Evolutionary conservation across 2,888 invertebrate genomes (phyloP), one percentile per base, ranked within the genome.

Genomic region (Philereme transversata): DNA sequence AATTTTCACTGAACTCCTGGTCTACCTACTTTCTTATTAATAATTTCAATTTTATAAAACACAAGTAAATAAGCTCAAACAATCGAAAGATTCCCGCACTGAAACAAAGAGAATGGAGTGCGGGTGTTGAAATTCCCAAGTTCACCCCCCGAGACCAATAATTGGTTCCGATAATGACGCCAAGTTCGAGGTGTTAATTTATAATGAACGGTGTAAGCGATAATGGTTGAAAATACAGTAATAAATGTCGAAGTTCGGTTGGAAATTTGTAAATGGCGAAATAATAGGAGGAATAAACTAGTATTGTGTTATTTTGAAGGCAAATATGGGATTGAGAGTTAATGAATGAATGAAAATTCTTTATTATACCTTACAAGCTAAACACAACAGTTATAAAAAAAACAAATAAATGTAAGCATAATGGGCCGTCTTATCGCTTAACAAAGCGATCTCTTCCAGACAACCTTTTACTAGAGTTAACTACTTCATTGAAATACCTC

Each of bases 161-260:
- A 64, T 62, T 60, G 64, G 60, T 65, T 68, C 49, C 63, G 65
- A 69, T 67, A 70, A 69, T 61, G 65, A 60, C 35, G 48, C 54
- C 54, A 67, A 71, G 61, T 70, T 68, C 10, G 61, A 69, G 69
- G 70, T 69, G 72, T 68, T 74, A 70, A 75, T 75, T 75, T 71
- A 69, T 67, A 66, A 69, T 62, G 64, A 66, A 65, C 54, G 46
- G 51, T 36, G 51, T 64, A 64, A 67, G 59, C 67, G 62, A 56
- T 68, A 62, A 71, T 66, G 60, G 56, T 59, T 64, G 61, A 65
- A 63, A 68, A 65, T 52, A 54, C 65, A 66, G 62, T 57, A 62
- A 62, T 69, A 62, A 69, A 69, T 59, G 68, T 64, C 65, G 41
- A 63, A 68, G 44, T 64, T 70, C 33, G 49, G n/a, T 33, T 55